Conservation (phyloP, 1,140 invertebrate species). For the Adelges cooleyi region DNA sequence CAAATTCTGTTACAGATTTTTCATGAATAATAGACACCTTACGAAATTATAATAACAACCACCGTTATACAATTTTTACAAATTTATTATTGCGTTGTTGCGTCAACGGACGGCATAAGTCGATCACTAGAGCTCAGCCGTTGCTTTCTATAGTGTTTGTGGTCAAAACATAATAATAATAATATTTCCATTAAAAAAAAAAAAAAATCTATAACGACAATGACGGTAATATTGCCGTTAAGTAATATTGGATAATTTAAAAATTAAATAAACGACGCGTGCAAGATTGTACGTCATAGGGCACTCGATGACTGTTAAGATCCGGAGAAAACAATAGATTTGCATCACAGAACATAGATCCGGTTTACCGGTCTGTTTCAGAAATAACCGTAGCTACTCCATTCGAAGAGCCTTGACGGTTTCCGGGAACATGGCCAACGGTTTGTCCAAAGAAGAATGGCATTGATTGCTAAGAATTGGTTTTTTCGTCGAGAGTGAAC, state of each 20-base stretch:
- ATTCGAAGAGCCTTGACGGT: slow-evolving; percentile 11
- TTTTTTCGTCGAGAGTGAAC: slow-evolving; percentile 16
- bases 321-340: slow-evolving; percentile 25
- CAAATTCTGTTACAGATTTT: no score
- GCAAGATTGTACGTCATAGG: neutral
- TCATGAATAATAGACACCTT: no score
- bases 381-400: neutral
- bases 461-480: slow-evolving; percentile 13
- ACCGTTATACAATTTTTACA: no score
- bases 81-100: no score
- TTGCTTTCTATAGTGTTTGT: neutral
- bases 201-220: neutral
- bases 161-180: neutral
- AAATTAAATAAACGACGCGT: neutral
- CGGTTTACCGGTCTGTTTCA: slow-evolving; percentile 17
- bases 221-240: neutral
- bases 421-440: neutral
- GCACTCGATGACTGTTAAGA: slow-evolving; percentile 12
- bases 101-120: no score
- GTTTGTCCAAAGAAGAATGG: neutral
- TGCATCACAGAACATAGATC: slow-evolving; percentile 6
- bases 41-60: no score
- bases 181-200: neutral
- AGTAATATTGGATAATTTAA: neutral
- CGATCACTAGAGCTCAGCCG: no score